Conservation (phyloP, 2,113 vertebrate species). For the Myotis davidii region DNA sequence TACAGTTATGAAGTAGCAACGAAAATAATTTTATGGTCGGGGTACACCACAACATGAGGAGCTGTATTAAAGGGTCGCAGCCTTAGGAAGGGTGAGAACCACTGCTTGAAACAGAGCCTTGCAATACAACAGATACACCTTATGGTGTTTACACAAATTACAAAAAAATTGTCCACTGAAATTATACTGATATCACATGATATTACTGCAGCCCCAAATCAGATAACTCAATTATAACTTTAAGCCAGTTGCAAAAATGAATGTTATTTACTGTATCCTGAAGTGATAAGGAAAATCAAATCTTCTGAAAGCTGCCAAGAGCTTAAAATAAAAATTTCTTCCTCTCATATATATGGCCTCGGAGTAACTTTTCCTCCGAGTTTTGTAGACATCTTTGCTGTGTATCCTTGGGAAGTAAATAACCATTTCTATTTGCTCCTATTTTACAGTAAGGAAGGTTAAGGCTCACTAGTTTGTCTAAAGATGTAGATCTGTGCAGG, state of each 20-base stretch:
- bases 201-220: background rate
- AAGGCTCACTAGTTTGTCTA: background rate
- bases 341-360: background rate
- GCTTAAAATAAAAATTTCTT: conserved; percentile 11
- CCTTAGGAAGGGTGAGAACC: too few relatives aligned
- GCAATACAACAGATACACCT: background rate
- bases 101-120: background rate
- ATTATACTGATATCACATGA: background rate
- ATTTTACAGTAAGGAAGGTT: background rate
- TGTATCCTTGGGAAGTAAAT: background rate
- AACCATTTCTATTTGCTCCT: background rate
- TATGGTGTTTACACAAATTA: background rate
- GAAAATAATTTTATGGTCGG: too few relatives aligned
- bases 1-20: too few relatives aligned
- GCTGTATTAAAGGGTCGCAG: too few relatives aligned
- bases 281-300: background rate
- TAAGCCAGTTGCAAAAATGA: background rate
- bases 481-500: background rate
- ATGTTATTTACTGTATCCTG: background rate
- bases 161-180: background rate
- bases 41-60: too few relatives aligned
- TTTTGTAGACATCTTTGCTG: background rate
- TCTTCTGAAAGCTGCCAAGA: background rate
- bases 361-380: background rate
- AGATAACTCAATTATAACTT: conserved; percentile 7